Evolutionary conservation across 2,797 vertebrate genomes (phyloP).

Genomic region (Bryconaethiops microstoma): DNA sequence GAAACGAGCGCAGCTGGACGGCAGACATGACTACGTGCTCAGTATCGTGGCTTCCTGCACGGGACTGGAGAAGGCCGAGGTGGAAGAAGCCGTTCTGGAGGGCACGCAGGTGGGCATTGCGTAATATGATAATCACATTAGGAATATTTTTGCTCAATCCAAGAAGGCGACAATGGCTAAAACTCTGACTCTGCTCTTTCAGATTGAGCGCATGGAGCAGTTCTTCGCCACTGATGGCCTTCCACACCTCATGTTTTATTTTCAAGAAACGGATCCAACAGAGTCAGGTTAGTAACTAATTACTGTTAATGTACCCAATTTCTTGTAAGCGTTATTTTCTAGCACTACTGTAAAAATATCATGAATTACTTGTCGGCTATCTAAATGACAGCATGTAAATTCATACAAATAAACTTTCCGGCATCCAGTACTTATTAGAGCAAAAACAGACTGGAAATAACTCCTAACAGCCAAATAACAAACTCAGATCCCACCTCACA

Average conservation of each 20-base stretch:
- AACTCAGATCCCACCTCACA: too few relatives aligned
- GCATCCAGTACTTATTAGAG: too few relatives aligned
- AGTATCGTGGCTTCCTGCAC: constrained; percentile 85
- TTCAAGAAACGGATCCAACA: constrained; percentile 80
- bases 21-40: constrained; percentile 88
- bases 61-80: constrained; percentile 84
- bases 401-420: too few relatives aligned
- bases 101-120: constrained; percentile 83
- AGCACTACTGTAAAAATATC: too few relatives aligned
- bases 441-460: too few relatives aligned
- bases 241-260: constrained; percentile 89
- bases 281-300: constrained; percentile 78
- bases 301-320: too few relatives aligned
- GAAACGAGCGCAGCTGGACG: constrained; percentile 86
- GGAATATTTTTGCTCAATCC: background rate
- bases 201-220: constrained; percentile 89
- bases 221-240: constrained; percentile 85
- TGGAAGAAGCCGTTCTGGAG: constrained; percentile 91
- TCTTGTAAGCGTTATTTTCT: too few relatives aligned
- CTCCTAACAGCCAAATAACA: too few relatives aligned
- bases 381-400: too few relatives aligned
- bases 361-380: too few relatives aligned
- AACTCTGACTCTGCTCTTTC: constrained; percentile 25
- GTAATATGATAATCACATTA: background rate
- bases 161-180: background rate